Conservation (phyloP, 2,888 invertebrate genomes). For the Pyrrhia umbra region DNA sequence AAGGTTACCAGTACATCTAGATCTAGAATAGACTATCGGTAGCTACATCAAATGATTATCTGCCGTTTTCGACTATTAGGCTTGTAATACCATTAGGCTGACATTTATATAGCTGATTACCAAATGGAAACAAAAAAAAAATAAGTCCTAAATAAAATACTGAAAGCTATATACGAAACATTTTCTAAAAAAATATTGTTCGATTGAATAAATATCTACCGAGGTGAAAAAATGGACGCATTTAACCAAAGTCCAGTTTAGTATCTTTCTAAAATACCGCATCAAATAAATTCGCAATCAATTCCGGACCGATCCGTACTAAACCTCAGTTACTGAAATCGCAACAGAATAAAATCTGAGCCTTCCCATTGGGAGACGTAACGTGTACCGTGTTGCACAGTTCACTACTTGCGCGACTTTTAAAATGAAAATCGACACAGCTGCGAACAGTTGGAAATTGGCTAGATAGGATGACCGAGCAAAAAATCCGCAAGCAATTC, state of each 20-base stretch:
- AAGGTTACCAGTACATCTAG: not conserved
- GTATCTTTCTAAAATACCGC: constrained; percentile 50
- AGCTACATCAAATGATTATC: not conserved
- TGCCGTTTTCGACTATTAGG: not conserved
- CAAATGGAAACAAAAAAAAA: not conserved
- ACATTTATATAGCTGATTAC: too few relatives aligned
- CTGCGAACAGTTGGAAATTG: constrained; percentile 72
- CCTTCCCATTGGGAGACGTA: constrained; percentile 39
- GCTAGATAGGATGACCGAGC: constrained; percentile 79
- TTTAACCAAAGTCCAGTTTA: constrained; percentile 42
- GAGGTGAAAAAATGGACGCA: constrained; percentile 23
- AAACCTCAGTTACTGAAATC: constrained; percentile 54
- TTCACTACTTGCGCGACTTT: constrained; percentile 38
- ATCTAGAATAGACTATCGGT: not conserved
- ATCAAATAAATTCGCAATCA: constrained; percentile 66
- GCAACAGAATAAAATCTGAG: constrained; percentile 60
- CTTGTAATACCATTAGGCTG: too few relatives aligned
- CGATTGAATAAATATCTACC: constrained; percentile 26
- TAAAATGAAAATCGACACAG: constrained; percentile 64
- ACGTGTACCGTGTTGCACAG: constrained; percentile 54
- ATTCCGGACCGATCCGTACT: constrained; percentile 56
- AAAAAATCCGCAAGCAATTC: constrained; percentile 79
- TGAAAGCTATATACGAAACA: not conserved
- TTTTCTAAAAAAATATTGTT: constrained; percentile 32
- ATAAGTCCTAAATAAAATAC: not conserved